Evolutionary conservation across 1,140 invertebrate genomes (phyloP).

Genomic region (Lamellibrachia luymesi): DNA sequence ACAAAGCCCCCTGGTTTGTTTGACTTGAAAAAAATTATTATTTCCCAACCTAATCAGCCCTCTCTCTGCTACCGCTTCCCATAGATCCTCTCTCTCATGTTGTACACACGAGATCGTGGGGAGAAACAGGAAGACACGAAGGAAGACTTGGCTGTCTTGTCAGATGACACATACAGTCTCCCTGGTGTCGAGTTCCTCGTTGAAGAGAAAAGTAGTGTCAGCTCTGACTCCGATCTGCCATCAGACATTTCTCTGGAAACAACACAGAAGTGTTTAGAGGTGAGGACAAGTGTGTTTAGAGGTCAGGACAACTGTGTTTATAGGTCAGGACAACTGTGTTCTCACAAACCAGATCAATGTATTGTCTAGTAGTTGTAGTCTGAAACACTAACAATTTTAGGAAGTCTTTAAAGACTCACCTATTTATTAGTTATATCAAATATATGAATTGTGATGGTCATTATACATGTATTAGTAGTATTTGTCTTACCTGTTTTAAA

Average conservation of each 20-base stretch:
- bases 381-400: too few species aligned
- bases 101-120: conserved; percentile 38
- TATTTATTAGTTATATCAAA: too few species aligned
- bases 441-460: too few species aligned
- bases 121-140: not conserved
- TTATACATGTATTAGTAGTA: too few species aligned
- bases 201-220: not conserved
- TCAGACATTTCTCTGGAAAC: not conserved
- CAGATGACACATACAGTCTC: not conserved
- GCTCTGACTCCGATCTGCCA: not conserved
- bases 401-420: too few species aligned
- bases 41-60: not conserved
- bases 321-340: not conserved
- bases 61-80: not conserved
- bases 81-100: conserved; percentile 51
- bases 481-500: too few species aligned
- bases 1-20: not conserved
- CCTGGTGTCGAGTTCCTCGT: not conserved
- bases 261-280: not conserved
- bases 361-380: too few species aligned
- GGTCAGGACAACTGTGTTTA: not conserved
- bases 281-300: not conserved
- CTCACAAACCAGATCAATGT: too few species aligned
- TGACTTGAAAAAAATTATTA: not conserved
- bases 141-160: not conserved